phyloP scores from a whole-genome alignment of 2,797 vertebrate species.

The Xenops minutus region DNA sequence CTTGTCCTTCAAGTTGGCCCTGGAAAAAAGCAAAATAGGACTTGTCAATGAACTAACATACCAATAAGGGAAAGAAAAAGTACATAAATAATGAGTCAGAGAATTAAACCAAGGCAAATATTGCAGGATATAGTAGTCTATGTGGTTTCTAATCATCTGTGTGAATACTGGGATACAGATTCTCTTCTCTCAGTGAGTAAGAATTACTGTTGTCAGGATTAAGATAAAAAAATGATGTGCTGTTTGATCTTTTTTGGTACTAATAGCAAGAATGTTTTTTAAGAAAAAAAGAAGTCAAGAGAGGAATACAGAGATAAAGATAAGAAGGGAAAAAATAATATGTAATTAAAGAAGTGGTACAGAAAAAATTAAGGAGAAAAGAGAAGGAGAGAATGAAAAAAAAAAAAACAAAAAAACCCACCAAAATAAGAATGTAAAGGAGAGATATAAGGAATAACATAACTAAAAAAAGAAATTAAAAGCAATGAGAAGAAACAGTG shows the following conservation, averaged over 20 bases:
- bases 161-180: neutral
- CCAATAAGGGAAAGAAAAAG: neutral
- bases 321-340: neutral
- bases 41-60: neutral
- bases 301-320: neutral
- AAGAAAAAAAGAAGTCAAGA: neutral
- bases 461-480: neutral
- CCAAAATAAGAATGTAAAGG: neutral
- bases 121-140: neutral
- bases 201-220: neutral
- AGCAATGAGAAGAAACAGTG: neutral
- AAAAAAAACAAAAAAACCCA: neutral
- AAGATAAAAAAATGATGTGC: neutral
- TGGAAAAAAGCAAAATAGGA: conserved; percentile 21
- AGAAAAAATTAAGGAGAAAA: neutral
- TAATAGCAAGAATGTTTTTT: neutral
- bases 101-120: neutral
- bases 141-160: neutral
- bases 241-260: neutral
- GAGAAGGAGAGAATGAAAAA: neutral
- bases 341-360: neutral
- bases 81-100: neutral
- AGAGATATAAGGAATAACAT: neutral
- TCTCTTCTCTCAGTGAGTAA: neutral
- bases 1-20: conserved; percentile 63